phyloP scores from a whole-genome alignment of 2,797 vertebrate species.

The Myoxocephalus aenaeus region DNA sequence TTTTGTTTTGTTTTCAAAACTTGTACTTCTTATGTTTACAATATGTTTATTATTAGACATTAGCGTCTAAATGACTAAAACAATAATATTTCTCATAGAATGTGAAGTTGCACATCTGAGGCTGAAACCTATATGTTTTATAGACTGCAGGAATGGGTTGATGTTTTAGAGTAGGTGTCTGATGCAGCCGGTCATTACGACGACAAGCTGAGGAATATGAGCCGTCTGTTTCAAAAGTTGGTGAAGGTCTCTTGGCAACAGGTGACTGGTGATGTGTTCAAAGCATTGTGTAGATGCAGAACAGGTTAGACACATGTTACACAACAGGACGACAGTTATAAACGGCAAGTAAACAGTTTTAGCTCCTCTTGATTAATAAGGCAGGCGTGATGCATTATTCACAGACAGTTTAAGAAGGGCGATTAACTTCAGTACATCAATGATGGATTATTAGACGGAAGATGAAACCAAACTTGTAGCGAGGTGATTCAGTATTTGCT shows the following conservation, averaged over 20 bases:
- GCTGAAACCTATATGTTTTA: background rate
- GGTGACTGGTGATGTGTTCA: constrained; percentile 31
- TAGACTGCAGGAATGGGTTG: constrained; percentile 26
- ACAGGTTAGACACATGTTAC: background rate
- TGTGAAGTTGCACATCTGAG: background rate
- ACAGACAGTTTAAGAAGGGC: constrained; percentile 25
- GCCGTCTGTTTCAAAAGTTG: constrained; percentile 28
- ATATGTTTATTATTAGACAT: background rate
- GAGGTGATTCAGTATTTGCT: constrained; percentile 10
- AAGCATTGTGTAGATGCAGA: constrained; percentile 9
- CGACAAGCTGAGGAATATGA: constrained; percentile 57
- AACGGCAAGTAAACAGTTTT: constrained; percentile 44
- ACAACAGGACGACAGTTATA: constrained; percentile 38
- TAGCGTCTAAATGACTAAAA: background rate
- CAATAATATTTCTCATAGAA: background rate
- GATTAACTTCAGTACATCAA: constrained; percentile 45
- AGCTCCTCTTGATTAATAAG: constrained; percentile 50
- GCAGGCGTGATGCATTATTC: constrained; percentile 44
- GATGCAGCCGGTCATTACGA: constrained; percentile 38
- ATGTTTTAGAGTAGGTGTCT: constrained; percentile 28
- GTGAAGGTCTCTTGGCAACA: constrained; percentile 36
- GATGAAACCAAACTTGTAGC: constrained; percentile 6
- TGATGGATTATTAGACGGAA: constrained; percentile 44
- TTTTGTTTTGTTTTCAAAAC: too few species aligned
- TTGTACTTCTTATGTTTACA: too few species aligned